Evolutionary conservation across 2,888 invertebrate species (phyloP).

Genomic region (Argynnis bischoffii): DNA sequence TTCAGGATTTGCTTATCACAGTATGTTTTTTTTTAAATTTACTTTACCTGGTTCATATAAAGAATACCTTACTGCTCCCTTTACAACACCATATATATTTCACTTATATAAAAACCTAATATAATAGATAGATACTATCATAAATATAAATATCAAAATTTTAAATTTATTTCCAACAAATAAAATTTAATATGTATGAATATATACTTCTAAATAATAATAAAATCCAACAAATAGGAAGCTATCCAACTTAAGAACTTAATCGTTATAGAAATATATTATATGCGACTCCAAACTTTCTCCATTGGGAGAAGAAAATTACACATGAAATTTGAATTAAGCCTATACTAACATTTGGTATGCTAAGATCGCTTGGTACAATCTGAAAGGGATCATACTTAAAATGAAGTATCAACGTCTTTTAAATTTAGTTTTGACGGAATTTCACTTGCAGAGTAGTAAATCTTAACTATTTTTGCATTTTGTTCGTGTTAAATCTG

Average conservation of each 20-base stretch:
- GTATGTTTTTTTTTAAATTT: too few relatives aligned
- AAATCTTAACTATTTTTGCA: too few relatives aligned
- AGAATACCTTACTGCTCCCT: too few relatives aligned
- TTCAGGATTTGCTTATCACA: too few relatives aligned
- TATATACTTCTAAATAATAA: too few relatives aligned
- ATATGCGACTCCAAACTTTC: conserved; percentile 11
- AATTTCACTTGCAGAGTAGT: too few relatives aligned
- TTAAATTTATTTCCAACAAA: not conserved
- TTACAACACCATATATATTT: too few relatives aligned
- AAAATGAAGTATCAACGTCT: not conserved
- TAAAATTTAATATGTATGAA: not conserved
- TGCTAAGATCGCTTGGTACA: not conserved
- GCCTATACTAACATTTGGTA: conserved; percentile 19
- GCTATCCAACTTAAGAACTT: conserved; percentile 7
- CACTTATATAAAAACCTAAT: too few relatives aligned
- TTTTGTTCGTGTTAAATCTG: too few relatives aligned
- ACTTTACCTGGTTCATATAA: too few relatives aligned
- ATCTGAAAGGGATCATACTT: not conserved
- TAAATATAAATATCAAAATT: too few relatives aligned
- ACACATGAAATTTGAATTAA: conserved; percentile 15
- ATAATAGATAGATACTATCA: too few relatives aligned
- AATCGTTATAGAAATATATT: conserved; percentile 12
- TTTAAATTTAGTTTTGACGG: not conserved
- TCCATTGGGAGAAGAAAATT: conserved; percentile 4
- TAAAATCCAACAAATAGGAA: not conserved